Evolutionary conservation across 2,797 vertebrate genomes (phyloP), one percentile per base, ranked within the genome.

Genomic region (Momotus momota): DNA sequence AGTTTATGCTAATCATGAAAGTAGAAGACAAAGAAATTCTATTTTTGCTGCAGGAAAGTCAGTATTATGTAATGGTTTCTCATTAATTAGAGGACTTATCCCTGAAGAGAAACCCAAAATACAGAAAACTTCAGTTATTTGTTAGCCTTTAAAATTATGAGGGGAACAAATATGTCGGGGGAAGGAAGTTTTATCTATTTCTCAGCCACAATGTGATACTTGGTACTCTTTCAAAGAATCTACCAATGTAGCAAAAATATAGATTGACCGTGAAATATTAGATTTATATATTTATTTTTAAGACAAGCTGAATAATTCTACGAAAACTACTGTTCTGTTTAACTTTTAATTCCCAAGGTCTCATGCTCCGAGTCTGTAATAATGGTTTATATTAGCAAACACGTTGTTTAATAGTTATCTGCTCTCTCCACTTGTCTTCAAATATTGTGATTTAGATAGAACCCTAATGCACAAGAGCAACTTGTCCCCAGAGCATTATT

Each of bases 401-500:
- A 79, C 51, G 40, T 84, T 83, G 62, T 87, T 95, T 91, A 96
- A 91, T 58, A 95, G 95, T 84, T 96, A 86, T 88, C 89, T 96
- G 94, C 87, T 96, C 72, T 91, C 88, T 94, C 72, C 87, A 88
- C 96, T 97, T 91, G 96, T 95, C 97, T 95, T 96, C 96, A 88
- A 89, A 96, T 95, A 88, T 75, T 81, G 89, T 97, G 98, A 97
- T 98, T 99, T 98, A 99, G 98, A 98, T 98, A 98, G 98, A 97
- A 97, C 95, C 75, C 45, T 96, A 96, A 97, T 98, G 98, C 98
- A 98, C 97, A 98, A 97, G 98, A 98, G 98, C 97, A 97, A 98
- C 98, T 97, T 97, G 97, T 98, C 99, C 97, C 98, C 40, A 96
- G 99, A 99, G 99, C 97, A 98, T 97, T 98, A 98, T 98, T 98